These are phyloP conservation scores for Amphimallon solstitiale DNA, from an alignment of 2,888 invertebrate species.

Conservation along the genomic window DNA sequence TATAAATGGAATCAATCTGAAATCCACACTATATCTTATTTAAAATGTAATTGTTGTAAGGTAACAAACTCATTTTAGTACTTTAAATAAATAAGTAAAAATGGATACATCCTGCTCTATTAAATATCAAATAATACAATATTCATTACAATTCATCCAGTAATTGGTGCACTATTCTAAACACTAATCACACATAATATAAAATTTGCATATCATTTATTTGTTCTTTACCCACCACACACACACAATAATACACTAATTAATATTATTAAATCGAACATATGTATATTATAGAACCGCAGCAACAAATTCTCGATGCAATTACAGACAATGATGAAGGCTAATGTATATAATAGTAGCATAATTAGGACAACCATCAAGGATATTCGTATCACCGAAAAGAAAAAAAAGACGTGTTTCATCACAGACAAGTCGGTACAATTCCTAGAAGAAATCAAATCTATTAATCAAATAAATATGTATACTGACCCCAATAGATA, in stretches of 20 bases:
- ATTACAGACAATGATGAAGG: slow-evolving; percentile 23
- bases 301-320: slow-evolving; percentile 15
- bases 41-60: no score
- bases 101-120: no score
- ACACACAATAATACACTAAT: slow-evolving; percentile 1
- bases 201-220: background rate
- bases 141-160: no score
- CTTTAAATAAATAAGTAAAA: no score
- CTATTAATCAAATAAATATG: slow-evolving; percentile 26
- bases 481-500: slow-evolving; percentile 6
- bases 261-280: background rate
- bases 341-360: slow-evolving; percentile 17
- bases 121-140: no score
- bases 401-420: slow-evolving; percentile 15
- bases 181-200: background rate
- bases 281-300: background rate
- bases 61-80: no score
- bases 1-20: no score
- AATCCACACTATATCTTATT: no score
- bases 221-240: background rate
- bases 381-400: slow-evolving; percentile 18
- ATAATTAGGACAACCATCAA: slow-evolving; percentile 28
- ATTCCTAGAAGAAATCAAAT: slow-evolving; percentile 16
- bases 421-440: slow-evolving; percentile 6
- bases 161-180: no score